Base-by-base conservation (phyloP, 2,113 vertebrate species). In the Ailuropoda melanoleuca region DNA sequence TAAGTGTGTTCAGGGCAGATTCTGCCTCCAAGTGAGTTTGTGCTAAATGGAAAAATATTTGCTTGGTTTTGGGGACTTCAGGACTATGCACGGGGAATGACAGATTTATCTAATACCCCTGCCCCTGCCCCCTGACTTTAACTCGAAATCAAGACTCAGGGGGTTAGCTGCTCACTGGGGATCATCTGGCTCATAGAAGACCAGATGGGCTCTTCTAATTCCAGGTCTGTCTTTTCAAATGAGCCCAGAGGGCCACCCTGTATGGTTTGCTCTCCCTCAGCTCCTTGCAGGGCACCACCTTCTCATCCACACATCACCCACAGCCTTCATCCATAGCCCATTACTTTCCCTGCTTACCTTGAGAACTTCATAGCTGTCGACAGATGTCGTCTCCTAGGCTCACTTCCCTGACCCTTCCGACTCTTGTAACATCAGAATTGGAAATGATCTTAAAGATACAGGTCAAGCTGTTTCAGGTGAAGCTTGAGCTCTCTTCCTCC, bases 311-410 rank as follows among this genome's bases (percentile, higher is more conserved):
- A 34, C 23, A 1, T 18, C 31, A 5, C 53, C 14, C 13, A 8
- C 4, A 3, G n/a, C 39, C 46, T 91, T 21, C 0, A 0, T 4
- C 48, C 6, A 1, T 5, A 12, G 24, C 21, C 4, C 14, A 39
- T 19, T 37, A 7, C 60, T 19, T 11, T 23, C n/a, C 55, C 9
- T 7, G 75, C 37, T 29, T 3, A 13, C 84, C 24, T 39, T 2
- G 56, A 50, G 58, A 31, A 17, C 9, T 8, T n/a, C 18, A 23
- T 26, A 48, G 11, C 14, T 50, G 56, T 58, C 13, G 34, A 14
- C 48, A 50, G 50, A 84, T 12, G 0, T 19, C 48, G 0, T 18
- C 58, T 50, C 8, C 62, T 0, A 39, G 50, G 17, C 68, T 88
- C 21, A 2, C 26, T 14, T 60, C 48, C 82, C 24, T 50, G 39